phyloP scores from a whole-genome alignment of 2,113 vertebrate species.

The Caranx melampygus region DNA sequence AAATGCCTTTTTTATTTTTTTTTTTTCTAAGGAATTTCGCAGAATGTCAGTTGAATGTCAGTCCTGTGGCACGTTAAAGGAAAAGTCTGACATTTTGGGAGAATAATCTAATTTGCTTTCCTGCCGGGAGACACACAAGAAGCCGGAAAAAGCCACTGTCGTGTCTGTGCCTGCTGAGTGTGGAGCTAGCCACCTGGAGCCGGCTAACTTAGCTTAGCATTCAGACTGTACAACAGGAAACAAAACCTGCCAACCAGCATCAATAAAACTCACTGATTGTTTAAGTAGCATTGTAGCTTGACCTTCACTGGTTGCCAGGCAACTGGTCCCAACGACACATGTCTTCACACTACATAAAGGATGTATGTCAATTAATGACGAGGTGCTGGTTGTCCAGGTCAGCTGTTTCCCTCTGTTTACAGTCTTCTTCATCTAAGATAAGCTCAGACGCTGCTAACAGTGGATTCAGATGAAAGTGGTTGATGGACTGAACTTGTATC shows the following conservation, averaged over 20 bases:
- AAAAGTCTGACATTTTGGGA: neutral
- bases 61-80: neutral
- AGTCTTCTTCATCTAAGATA: too few relatives aligned
- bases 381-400: neutral
- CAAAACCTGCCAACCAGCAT: neutral
- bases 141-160: neutral
- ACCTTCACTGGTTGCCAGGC: neutral
- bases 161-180: neutral
- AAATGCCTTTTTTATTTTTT: neutral
- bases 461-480: neutral
- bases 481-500: too few relatives aligned
- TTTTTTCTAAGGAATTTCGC: neutral
- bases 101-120: neutral
- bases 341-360: slow-evolving; percentile 1
- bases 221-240: neutral
- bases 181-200: neutral
- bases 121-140: neutral
- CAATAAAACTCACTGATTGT: neutral
- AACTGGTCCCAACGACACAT: slow-evolving; percentile 1
- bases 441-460: neutral
- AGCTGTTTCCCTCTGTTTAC: too few relatives aligned
- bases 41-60: neutral
- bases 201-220: neutral
- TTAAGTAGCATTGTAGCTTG: neutral
- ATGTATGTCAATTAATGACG: neutral